Percentiles rank a stretch among this genome's conserved stretches.
These are phyloP conservation scores for Phrynocephalus versicolor DNA, from an alignment of 2,113 vertebrate genomes.

Conservation along the genomic window DNA sequence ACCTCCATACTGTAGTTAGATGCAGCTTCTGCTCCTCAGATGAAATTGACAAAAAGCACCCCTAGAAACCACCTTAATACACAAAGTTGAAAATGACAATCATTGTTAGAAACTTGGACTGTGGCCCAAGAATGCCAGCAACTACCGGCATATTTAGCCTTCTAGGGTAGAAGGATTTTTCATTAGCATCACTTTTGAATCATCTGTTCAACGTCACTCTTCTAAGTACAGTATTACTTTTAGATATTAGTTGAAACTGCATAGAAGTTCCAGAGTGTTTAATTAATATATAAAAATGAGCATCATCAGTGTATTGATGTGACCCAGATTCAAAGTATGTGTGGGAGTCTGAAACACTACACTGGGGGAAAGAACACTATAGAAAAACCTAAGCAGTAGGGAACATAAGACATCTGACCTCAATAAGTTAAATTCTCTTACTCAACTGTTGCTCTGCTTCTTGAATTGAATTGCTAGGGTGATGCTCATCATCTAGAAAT, in stretches of 20 bases:
- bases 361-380: background rate
- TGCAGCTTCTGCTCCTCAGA: background rate
- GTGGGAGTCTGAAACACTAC: background rate
- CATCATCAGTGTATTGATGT: background rate
- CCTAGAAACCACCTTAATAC: no score
- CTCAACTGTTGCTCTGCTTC: background rate
- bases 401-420: background rate
- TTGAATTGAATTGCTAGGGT: no score
- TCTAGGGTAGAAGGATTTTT: background rate
- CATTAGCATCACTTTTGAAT: background rate
- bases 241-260: background rate
- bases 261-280: background rate
- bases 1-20: no score
- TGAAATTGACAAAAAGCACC: background rate
- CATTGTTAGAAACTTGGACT: background rate
- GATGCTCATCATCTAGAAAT: no score
- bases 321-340: background rate
- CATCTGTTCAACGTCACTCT: background rate
- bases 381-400: background rate
- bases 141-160: background rate
- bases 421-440: no score
- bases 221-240: background rate
- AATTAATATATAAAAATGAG: background rate
- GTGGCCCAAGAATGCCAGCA: no score
- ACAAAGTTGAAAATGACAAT: background rate